Evolutionary conservation across 2,888 invertebrate species (phyloP), one percentile per base, ranked within the genome.

Genomic region (Thecophora atra): DNA sequence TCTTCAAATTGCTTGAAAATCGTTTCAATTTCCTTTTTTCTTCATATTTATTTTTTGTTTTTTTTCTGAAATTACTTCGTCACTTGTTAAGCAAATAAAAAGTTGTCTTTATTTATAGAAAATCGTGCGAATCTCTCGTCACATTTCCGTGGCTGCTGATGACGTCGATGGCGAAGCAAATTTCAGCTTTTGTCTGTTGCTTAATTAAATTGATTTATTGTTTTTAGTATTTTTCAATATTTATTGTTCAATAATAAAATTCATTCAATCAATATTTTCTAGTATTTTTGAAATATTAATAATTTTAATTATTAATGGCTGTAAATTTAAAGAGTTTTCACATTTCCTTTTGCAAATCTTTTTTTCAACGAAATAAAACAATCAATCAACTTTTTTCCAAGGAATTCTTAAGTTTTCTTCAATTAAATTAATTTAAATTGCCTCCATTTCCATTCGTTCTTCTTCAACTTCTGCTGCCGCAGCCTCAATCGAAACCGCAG

Each of bases 21-120:
- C 30, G 47, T 17, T 37, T 19, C 24, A 21, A 60, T n/a, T 26
- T 60, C 60, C 17, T 26, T 26, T 58, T 62, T 42, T 17, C 7
- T 13, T 62, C 21, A 13, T 30, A 17, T 30, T 66, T 66, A 24
- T 51, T 30, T 28, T 51, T 2, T n/a, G 19, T 52, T 21, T 24
- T 51, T 64, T 60, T 24, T 71, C 71, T 79, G 6, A 15, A 30
- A 19, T 52, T 54, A 65, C 21, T 15, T 24, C 30, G 66, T 66
- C 52, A 66, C 30, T 66, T 28, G n/a, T n/a, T 30, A 66, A 52
- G 37, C 30, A 66, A 66, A 66, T 51, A 66, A 24, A 51, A 65
- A 47, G 19, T 47, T 28, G 74, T 77, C 75, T 78, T 75, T 75
- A 74, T 74, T 75, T 74, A 64, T 21, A 44, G 63, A 51, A 42